Evolutionary conservation across 1,140 invertebrate genomes (phyloP).

Genomic region (Colletes gigas): DNA sequence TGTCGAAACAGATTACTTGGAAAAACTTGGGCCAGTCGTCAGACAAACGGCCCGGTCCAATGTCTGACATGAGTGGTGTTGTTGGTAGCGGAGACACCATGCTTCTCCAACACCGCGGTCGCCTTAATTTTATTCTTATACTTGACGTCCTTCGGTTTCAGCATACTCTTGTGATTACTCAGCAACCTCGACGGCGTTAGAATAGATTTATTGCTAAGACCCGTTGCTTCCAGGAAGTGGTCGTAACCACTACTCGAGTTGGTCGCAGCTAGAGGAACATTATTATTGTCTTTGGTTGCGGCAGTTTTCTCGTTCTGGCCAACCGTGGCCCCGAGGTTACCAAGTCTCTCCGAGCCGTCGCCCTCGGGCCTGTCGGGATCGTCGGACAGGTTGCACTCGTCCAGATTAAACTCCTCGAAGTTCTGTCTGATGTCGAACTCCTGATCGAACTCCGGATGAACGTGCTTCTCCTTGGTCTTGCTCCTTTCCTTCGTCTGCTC

Average conservation of each 20-base stretch:
- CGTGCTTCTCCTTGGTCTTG: constrained; percentile 55
- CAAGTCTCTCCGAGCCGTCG: constrained; percentile 83
- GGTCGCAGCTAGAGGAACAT: constrained; percentile 45
- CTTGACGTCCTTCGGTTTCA: constrained; percentile 90
- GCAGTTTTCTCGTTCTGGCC: constrained; percentile 58
- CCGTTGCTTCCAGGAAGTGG: constrained; percentile 89
- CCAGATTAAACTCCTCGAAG: constrained; percentile 90
- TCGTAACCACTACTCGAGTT: constrained; percentile 80
- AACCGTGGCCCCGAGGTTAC: constrained; percentile 62
- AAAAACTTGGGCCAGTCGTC: constrained; percentile 66
- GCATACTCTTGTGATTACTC: constrained; percentile 88
- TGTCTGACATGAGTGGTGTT: constrained; percentile 72
- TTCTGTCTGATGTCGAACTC: constrained; percentile 87
- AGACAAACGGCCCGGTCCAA: constrained; percentile 82
- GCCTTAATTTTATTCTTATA: constrained; percentile 80
- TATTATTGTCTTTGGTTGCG: constrained; percentile 68
- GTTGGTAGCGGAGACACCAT: constrained; percentile 65
- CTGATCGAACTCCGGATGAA: constrained; percentile 68
- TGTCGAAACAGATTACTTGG: constrained; percentile 36
- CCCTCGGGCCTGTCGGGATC: constrained; percentile 83
- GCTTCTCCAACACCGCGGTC: constrained; percentile 75
- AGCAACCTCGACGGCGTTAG: constrained; percentile 86
- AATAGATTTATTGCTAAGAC: constrained; percentile 90
- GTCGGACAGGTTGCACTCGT: constrained; percentile 87
- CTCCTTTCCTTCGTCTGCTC: constrained; percentile 51